Conservation (phyloP, 1,140 invertebrate genomes). For the Varroa destructor region DNA sequence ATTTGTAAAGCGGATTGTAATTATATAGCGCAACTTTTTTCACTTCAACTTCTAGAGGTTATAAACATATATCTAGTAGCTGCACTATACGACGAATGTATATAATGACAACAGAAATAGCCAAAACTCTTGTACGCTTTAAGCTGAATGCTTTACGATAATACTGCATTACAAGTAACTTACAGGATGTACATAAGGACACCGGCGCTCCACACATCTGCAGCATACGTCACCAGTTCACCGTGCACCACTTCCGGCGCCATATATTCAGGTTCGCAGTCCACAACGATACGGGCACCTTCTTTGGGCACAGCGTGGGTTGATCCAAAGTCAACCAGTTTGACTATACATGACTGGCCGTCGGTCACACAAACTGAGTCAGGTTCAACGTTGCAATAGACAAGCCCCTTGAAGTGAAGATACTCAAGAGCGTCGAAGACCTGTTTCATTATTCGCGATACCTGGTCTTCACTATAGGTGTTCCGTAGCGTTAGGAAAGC, state of each 20-base stretch:
- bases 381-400: slow-evolving; percentile 84
- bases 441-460: slow-evolving; percentile 66
- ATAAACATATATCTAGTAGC: no score
- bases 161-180: slow-evolving; percentile 35
- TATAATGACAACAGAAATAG: no score
- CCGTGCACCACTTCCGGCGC: slow-evolving; percentile 79
- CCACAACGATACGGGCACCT: slow-evolving; percentile 54
- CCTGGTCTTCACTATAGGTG: slow-evolving; percentile 77
- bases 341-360: slow-evolving; percentile 62
- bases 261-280: slow-evolving; percentile 39
- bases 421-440: slow-evolving; percentile 75
- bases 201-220: slow-evolving; percentile 90
- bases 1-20: no score
- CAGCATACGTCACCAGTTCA: slow-evolving; percentile 66
- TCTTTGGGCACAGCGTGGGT: slow-evolving; percentile 64
- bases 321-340: slow-evolving; percentile 78
- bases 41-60: no score
- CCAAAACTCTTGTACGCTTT: no score
- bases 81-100: no score
- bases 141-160: no score
- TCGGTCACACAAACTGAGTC: slow-evolving; percentile 91
- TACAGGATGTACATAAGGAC: slow-evolving; percentile 77
- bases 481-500: slow-evolving; percentile 70
- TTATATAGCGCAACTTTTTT: no score
- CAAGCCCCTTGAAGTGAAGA: slow-evolving; percentile 77